phyloP scores from a whole-genome alignment of 2,797 vertebrate species.

The Sebastes miniatus region DNA sequence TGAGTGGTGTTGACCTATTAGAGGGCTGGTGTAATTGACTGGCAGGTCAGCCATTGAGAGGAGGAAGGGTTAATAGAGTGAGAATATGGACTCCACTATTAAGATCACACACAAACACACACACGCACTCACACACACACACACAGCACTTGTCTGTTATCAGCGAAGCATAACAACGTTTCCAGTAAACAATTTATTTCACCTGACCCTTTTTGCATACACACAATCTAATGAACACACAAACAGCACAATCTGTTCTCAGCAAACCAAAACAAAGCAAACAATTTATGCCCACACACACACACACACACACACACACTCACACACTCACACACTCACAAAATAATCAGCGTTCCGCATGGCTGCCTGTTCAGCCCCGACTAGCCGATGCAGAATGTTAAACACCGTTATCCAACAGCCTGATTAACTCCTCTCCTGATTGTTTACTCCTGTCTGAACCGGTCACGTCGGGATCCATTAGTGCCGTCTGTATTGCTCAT shows the following conservation, averaged over 20 bases:
- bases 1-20: constrained; percentile 72
- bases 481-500: constrained; percentile 51
- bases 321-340: constrained; percentile 8
- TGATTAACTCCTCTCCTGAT: constrained; percentile 74
- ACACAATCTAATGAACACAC: constrained; percentile 49
- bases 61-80: constrained; percentile 73
- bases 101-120: constrained; percentile 33
- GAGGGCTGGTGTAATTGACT: constrained; percentile 78
- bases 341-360: constrained; percentile 73
- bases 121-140: constrained; percentile 30
- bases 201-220: constrained; percentile 63
- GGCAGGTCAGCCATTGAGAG: constrained; percentile 64
- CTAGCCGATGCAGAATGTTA: constrained; percentile 72
- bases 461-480: constrained; percentile 69
- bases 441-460: constrained; percentile 73
- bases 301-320: not conserved
- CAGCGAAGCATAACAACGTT: constrained; percentile 62
- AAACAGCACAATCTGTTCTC: constrained; percentile 29
- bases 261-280: constrained; percentile 33
- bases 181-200: constrained; percentile 68
- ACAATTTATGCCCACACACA: constrained; percentile 32
- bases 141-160: constrained; percentile 60
- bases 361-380: constrained; percentile 54
- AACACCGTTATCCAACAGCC: constrained; percentile 62
- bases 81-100: constrained; percentile 59